These are phyloP conservation scores for Hartigia nigra DNA, from an alignment of 2,888 invertebrate genomes.

Conservation along the genomic window DNA sequence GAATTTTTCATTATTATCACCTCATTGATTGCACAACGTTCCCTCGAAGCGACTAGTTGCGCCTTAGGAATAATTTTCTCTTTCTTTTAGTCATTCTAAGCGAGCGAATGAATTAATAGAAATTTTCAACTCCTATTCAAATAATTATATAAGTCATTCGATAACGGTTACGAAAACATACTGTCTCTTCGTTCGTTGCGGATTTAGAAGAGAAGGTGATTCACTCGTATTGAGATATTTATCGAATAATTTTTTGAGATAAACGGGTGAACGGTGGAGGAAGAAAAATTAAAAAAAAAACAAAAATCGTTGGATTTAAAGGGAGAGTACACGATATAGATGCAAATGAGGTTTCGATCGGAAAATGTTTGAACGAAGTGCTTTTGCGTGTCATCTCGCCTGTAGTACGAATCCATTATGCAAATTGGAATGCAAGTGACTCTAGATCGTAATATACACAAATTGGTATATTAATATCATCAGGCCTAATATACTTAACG, in stretches of 20 bases:
- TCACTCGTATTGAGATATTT: conserved; percentile 16
- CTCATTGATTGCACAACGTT: neutral
- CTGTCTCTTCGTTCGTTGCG: neutral
- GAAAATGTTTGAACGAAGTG: conserved; percentile 10
- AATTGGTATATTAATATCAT: conserved; percentile 54
- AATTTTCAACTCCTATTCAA: neutral
- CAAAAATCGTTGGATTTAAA: conserved; percentile 8
- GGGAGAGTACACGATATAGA: neutral
- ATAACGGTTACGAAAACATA: neutral
- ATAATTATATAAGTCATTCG: neutral
- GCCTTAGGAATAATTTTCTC: neutral
- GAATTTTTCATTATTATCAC: neutral
- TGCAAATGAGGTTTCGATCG: conserved; percentile 15
- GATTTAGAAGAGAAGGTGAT: conserved; percentile 10
- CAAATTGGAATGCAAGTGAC: conserved; percentile 18
- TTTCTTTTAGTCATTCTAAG: neutral
- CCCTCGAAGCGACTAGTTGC: neutral
- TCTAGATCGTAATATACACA: conserved; percentile 26
- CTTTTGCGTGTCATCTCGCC: conserved; percentile 17
- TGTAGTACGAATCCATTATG: conserved; percentile 15
- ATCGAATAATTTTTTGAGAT: conserved; percentile 22
- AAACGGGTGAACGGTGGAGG: neutral
- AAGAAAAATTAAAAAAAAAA: conserved; percentile 14
- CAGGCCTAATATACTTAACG: conserved; percentile 65
- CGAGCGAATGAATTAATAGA: neutral